Evolutionary conservation across 1,140 invertebrate genomes (phyloP), one percentile per base, ranked within the genome.

Genomic region (Psix sp.): DNA sequence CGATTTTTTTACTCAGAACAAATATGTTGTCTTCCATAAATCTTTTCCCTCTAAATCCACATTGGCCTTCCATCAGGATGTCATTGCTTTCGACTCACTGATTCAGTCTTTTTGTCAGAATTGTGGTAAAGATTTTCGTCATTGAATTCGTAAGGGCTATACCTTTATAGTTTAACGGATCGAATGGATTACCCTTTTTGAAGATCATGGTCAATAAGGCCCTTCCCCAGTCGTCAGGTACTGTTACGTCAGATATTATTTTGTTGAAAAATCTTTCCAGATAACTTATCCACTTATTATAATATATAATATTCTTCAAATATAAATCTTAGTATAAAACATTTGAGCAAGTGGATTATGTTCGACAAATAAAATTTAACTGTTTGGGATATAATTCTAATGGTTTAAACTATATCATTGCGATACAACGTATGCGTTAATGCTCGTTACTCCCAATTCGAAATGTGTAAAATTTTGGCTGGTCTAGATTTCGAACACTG

Each of bases 1-100:
- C 14, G 9, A 59, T 68, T 43, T 26, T 59, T 1, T 35, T 13
- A 5, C 6, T 15, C 9, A 68, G 16, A 0, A n/a, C 11, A 24
- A 68, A 45, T 7, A 62, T 17, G 16, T 62, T 49, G 11, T 62
- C 48, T 6, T 52, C 31, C 10, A 36, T 45, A 1, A 31, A 63
- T 17, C 59, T 43, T 0, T 13, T 7, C 4, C 5, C 15, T 2
- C 46, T 4, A 14, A 52, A 63, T 0, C 46, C 59, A n/a, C 26
- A 21, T 18, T 51, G 36, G 1, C 18, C 40, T 15, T 65, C 60
- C 9, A 33, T 38, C 7, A 63, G 7, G 5, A 63, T 51, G 9
- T 42, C 13, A 18, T 31, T 4, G 2, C 0, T 16, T 42, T 43
- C 52, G 11, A 18, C 39, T 38, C 42, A 60, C 1, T n/a, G n/a